Percentiles rank a stretch among this genome's conserved stretches.
Evolutionary conservation across 2,888 invertebrate species (phyloP).

Genomic region (Penaeus monodon): DNA sequence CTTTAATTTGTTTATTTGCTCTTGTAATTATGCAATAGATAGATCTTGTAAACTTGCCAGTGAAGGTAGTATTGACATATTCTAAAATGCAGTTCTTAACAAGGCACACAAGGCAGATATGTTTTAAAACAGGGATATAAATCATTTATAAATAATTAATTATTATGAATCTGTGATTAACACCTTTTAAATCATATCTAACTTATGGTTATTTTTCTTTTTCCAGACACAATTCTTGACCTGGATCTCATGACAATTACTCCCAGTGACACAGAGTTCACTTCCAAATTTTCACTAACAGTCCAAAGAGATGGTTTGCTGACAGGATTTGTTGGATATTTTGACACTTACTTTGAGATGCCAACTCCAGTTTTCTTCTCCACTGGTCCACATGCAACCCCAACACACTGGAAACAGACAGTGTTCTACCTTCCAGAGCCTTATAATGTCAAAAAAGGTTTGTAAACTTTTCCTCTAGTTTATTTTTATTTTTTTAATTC

Average conservation of each 20-base stretch:
- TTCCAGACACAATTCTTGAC: slow-evolving; percentile 32
- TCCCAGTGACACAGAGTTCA: slow-evolving; percentile 73
- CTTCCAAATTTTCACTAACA: slow-evolving; percentile 67
- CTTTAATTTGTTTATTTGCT: too few relatives aligned
- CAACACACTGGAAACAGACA: slow-evolving; percentile 96
- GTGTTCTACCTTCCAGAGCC: slow-evolving; percentile 86
- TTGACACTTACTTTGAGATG: slow-evolving; percentile 86
- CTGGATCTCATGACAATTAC: slow-evolving; percentile 53
- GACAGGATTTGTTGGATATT: slow-evolving; percentile 89
- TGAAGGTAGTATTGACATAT: too few relatives aligned
- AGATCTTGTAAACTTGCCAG: too few relatives aligned
- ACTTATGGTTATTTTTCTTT: not conserved
- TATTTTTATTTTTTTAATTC: too few relatives aligned
- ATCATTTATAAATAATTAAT: too few relatives aligned
- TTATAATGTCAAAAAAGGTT: slow-evolving; percentile 74
- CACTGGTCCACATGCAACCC: slow-evolving; percentile 81
- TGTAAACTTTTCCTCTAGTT: too few relatives aligned
- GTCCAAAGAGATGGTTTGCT: slow-evolving; percentile 73
- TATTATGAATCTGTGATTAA: too few relatives aligned
- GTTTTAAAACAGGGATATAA: too few relatives aligned
- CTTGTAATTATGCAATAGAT: too few relatives aligned
- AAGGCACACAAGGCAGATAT: too few relatives aligned
- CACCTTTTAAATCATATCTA: too few relatives aligned
- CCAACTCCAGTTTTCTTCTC: slow-evolving; percentile 79
- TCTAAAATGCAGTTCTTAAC: too few relatives aligned